Percentiles rank a stretch among this genome's conserved stretches.
Conservation (phyloP, 2,113 vertebrate species). For the Myocastor coypus region DNA sequence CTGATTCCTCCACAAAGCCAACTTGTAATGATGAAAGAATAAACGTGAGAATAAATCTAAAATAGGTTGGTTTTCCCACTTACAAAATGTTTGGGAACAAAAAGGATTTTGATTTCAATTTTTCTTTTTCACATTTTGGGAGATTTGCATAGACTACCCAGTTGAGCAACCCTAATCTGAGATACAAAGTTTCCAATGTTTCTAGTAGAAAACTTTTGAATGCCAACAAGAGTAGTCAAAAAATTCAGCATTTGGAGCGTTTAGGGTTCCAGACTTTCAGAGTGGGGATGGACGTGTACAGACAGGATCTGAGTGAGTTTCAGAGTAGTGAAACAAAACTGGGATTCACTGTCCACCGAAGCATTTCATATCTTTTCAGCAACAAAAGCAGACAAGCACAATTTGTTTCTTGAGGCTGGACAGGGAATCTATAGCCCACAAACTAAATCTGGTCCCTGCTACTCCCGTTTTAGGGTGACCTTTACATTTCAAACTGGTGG, state of each 20-base stretch:
- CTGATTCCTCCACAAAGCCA: neutral
- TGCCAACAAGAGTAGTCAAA: neutral
- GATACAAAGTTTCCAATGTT: neutral
- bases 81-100: neutral
- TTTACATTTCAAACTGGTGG: neutral
- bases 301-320: neutral
- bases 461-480: neutral
- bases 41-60: neutral
- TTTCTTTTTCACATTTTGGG: neutral
- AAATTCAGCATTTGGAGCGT: neutral
- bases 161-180: neutral
- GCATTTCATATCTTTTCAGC: neutral
- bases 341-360: neutral
- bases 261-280: neutral
- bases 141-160: neutral
- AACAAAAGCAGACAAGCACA: neutral
- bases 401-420: neutral
- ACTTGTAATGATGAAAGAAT: neutral
- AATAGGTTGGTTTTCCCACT: neutral
- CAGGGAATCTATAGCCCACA: neutral
- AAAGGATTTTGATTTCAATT: neutral
- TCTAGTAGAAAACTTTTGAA: neutral
- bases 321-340: neutral
- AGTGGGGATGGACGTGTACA: neutral
- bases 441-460: neutral